Evolutionary conservation across 2,888 invertebrate species (phyloP), one percentile per base, ranked within the genome.

Genomic region (Synanthedon tipuliformis): DNA sequence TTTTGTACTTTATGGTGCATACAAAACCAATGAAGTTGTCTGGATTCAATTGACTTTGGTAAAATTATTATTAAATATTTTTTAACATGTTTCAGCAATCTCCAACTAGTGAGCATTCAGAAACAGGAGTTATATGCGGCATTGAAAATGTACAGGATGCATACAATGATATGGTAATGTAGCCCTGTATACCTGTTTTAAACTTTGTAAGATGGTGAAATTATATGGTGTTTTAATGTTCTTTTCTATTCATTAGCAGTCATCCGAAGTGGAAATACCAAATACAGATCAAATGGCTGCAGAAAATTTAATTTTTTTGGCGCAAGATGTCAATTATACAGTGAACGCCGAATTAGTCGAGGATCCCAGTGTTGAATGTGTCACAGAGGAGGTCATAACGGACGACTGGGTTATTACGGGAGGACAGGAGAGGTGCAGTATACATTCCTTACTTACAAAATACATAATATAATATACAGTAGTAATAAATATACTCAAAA

Each of bases 321-420:
- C 90, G 3, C 90, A 90, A 56, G 91, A 91, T 71, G 78, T 85
- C 18, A 76, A 72, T 53, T 88, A 82, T 56, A 73, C 78, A 2
- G 86, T 83, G 51, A 71, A 78, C 18, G 75, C 79, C 0, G 82
- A 81, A 49, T 62, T 84, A 13, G 73, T 76, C 0, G 80, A 77
- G 54, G 85, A 83, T 55, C 81, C 81, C 2, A 85, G 78, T 64
- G 89, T 89, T 18, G 89, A 90, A 55, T 89, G 89, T 69, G 93
- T 94, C 50, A 93, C 93, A 0, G 94, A 94, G 66, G 94, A 94
- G 75, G 92, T 95, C 1, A 92, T 95, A 13, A 92, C 94, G 0
- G 94, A 94, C 67, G 93, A 93, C 64, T 95, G 94, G 94, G 92
- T 91, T 50, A 89, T 91, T 64, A 87, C 90, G 54, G 93, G 91